Percentiles rank a stretch among this genome's conserved stretches.
These are phyloP conservation scores for Physella acuta DNA, from an alignment of 1,140 invertebrate species.

Conservation along the genomic window DNA sequence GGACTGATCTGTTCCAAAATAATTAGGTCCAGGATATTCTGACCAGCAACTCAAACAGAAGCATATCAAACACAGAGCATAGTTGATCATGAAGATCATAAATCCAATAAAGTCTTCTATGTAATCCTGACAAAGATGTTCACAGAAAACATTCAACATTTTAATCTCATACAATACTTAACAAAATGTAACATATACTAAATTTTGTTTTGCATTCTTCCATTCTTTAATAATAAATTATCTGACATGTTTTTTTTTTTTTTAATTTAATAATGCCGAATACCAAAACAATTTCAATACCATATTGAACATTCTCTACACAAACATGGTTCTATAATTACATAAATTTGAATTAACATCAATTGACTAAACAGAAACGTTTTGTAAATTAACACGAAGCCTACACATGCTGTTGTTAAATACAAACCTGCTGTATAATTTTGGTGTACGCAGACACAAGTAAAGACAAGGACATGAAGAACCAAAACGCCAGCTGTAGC, in stretches of 20 bases:
- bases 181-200: background rate
- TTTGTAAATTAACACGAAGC: too few relatives aligned
- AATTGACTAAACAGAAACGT: too few relatives aligned
- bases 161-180: background rate
- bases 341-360: too few relatives aligned
- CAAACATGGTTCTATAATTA: too few relatives aligned
- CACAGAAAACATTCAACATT: background rate
- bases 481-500: slow-evolving; percentile 12
- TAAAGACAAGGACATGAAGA: background rate
- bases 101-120: slow-evolving; percentile 8
- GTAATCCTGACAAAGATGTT: slow-evolving; percentile 12
- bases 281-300: background rate
- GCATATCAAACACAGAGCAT: background rate
- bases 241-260: background rate
- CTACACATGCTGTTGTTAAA: too few relatives aligned
- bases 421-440: slow-evolving; percentile 13
- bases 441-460: slow-evolving; percentile 15
- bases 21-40: slow-evolving; percentile 7
- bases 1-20: too few relatives aligned
- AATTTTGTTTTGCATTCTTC: background rate
- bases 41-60: slow-evolving; percentile 18
- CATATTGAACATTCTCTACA: background rate
- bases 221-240: background rate
- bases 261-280: background rate
- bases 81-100: slow-evolving; percentile 17